Evolutionary conservation across 2,888 invertebrate genomes (phyloP).

Genomic region (Calameuta idolon): DNA sequence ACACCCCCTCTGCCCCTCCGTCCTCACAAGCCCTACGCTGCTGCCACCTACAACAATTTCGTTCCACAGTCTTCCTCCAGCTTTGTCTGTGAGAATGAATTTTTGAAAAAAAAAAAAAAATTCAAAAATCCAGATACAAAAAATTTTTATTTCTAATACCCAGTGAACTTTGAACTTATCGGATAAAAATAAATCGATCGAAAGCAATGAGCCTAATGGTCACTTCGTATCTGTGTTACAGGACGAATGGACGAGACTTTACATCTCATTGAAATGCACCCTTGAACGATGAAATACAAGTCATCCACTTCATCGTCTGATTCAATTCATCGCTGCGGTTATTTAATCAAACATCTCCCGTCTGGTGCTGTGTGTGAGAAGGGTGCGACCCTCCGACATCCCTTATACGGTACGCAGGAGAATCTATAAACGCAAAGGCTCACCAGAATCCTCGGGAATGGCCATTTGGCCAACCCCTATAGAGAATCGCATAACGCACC

Average conservation of each 20-base stretch:
- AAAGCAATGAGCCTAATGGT: neutral
- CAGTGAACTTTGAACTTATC: neutral
- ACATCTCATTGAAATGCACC: conserved; percentile 34
- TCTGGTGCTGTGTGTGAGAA: conserved; percentile 16
- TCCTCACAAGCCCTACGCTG: neutral
- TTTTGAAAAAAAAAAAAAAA: neutral
- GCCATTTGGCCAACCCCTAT: neutral
- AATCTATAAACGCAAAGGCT: neutral
- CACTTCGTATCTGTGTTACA: neutral
- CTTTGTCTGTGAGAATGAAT: neutral
- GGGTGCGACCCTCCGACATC: conserved; percentile 43
- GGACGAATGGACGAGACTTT: neutral
- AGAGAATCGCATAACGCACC: neutral
- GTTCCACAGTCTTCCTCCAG: neutral
- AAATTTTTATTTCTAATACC: neutral
- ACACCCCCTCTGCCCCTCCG: conserved; percentile 14
- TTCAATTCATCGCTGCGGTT: conserved; percentile 66
- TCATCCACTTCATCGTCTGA: conserved; percentile 64
- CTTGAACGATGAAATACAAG: conserved; percentile 49
- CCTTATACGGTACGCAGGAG: neutral
- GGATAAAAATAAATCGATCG: neutral
- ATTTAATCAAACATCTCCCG: conserved; percentile 65
- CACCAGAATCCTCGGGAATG: neutral
- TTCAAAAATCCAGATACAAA: too few relatives aligned
- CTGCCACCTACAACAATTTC: neutral